Evolutionary conservation across 2,888 invertebrate genomes (phyloP).

Genomic region (Sepioteuthis lessoniana): DNA sequence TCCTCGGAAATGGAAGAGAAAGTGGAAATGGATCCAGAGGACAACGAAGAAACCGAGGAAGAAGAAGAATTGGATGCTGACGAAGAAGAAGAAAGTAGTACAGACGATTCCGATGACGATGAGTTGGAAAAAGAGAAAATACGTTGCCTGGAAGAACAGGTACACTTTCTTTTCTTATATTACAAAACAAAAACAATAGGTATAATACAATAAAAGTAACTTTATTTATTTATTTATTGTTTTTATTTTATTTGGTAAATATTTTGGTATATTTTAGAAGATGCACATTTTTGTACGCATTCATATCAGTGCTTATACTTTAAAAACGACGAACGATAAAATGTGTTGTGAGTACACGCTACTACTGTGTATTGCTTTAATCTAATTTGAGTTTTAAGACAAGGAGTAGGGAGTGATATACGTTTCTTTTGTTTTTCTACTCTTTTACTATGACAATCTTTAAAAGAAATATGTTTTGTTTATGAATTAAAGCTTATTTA

Average conservation of each 20-base stretch:
- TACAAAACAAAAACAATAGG: not conserved
- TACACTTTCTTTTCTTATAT: not conserved
- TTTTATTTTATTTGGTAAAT: not conserved
- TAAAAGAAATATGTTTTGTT: not conserved
- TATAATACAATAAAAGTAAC: not conserved
- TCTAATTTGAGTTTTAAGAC: too few species aligned
- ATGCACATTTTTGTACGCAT: too few species aligned
- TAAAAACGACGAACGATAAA: too few species aligned
- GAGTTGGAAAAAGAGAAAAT: constrained; percentile 42
- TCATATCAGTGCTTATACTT: too few species aligned
- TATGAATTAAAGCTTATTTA: not conserved
- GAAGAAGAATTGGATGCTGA: constrained; percentile 43
- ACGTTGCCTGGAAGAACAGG: constrained; percentile 40
- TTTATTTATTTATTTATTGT: not conserved
- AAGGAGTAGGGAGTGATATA: too few species aligned
- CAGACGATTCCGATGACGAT: constrained; percentile 44
- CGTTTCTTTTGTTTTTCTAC: not conserved
- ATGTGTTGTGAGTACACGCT: too few species aligned
- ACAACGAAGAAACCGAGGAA: constrained; percentile 37
- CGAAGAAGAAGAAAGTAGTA: constrained; percentile 34
- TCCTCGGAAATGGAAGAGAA: constrained; percentile 34
- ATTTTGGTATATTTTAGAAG: too few species aligned
- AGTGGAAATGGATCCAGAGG: not conserved
- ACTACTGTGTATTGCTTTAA: too few species aligned
- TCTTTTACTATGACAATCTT: not conserved